Evolutionary conservation across 2,888 invertebrate species (phyloP), one percentile per base, ranked within the genome.

Genomic region (Eurytoma californica): DNA sequence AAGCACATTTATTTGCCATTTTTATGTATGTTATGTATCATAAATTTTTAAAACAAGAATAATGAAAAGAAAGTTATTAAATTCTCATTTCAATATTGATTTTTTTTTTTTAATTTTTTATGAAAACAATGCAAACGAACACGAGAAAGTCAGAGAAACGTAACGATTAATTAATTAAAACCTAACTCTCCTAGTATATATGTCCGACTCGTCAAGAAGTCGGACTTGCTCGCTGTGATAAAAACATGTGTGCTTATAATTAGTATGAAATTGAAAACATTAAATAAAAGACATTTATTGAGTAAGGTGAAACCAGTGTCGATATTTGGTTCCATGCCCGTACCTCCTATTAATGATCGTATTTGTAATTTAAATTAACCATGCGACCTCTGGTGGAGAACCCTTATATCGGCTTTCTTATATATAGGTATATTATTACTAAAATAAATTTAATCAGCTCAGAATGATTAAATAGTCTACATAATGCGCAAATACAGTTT

Each of bases 231-330:
- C 76, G 82, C 80, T 82, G 80, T 82, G 82, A 82, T 80, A 82
- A 79, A 80, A 81, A 77, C 73, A 78, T 72, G 70, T 80, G 77
- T 80, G 82, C 77, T 82, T 80, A 82, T 63, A 65, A 82, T 80
- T 80, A 82, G 80, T 82, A 80, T 78, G 61, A 80, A 77, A 77
- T 58, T 77, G 77, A 75, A 72, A 69, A 72, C 20, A 74, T 82
- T 68, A 63, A 82, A 82, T 80, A 82, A 82, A 82, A 78, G 28
- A 79, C 66, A 79, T 80, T 80, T 80, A 77, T 82, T 77, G 73
- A 79, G 24, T 78, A 70, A 61, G 57, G 66, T 53, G 30, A 72
- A 24, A 55, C 2, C 14, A 24, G 75, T 75, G 57, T 72, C 51
- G 57, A 57, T 72, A 28, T 68, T 72, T 75, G 28, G 24, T 73